These are phyloP conservation scores for Eptesicus fuscus DNA, from an alignment of 2,113 vertebrate genomes.

Conservation along the genomic window DNA sequence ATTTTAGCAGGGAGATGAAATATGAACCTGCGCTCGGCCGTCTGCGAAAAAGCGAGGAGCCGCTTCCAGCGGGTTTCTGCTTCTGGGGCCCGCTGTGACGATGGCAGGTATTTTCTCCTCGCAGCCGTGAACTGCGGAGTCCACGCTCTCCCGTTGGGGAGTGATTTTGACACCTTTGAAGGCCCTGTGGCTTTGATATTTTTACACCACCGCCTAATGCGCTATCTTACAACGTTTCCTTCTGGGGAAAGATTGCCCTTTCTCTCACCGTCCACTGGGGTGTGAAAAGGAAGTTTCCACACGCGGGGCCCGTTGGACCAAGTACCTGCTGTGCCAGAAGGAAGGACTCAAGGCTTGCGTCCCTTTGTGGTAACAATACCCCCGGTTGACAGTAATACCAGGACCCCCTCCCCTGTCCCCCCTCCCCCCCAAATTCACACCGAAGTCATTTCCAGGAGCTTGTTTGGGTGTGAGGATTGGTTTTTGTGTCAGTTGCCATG, in stretches of 20 bases:
- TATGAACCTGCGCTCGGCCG: not conserved
- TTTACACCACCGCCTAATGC: conserved; percentile 57
- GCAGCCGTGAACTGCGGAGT: not conserved
- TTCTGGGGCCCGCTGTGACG: conserved; percentile 13
- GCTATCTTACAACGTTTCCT: conserved; percentile 1
- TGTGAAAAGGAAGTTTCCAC: conserved; percentile 58
- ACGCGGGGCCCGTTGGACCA: not conserved
- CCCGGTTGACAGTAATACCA: not conserved
- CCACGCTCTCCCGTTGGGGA: not conserved
- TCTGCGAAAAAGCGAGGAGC: not conserved
- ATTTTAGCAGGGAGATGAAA: conserved; percentile 38
- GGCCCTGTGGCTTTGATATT: conserved; percentile 56
- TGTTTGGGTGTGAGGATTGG: not conserved
- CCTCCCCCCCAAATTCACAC: not conserved
- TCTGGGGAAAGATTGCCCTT: conserved; percentile 15
- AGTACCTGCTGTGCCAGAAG: not conserved
- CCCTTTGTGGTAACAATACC: not conserved
- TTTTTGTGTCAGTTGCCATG: not conserved
- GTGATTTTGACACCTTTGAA: conserved; percentile 60
- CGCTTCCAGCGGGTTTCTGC: not conserved
- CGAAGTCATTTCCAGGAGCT: not conserved
- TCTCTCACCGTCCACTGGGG: conserved; percentile 49
- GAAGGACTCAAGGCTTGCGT: not conserved
- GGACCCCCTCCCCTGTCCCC: not conserved
- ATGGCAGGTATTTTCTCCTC: conserved; percentile 46